Percentiles rank a stretch among this genome's conserved stretches.
These are phyloP conservation scores for Schizotus pectinicornis DNA, from an alignment of 2,888 invertebrate genomes.

Conservation along the genomic window DNA sequence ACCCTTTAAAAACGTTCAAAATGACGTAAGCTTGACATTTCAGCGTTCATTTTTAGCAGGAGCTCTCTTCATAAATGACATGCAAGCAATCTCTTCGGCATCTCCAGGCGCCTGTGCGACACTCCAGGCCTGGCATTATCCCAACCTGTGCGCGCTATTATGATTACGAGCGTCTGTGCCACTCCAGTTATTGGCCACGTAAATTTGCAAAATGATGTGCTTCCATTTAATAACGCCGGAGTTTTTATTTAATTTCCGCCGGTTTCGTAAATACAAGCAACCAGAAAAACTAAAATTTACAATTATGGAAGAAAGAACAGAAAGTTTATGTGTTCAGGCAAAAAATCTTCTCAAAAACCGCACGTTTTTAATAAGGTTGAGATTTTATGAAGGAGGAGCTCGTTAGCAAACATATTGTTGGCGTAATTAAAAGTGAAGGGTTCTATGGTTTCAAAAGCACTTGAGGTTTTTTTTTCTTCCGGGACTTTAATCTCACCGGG, in stretches of 20 bases:
- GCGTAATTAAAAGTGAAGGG: conserved; percentile 25
- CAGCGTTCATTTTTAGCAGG: too few species aligned
- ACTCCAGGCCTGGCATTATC: conserved; percentile 38
- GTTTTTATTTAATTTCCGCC: conserved; percentile 43
- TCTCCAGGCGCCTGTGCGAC: too few species aligned
- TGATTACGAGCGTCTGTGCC: conserved; percentile 46
- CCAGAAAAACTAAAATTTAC: not conserved
- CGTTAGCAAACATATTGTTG: conserved; percentile 27
- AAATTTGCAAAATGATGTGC: conserved; percentile 50
- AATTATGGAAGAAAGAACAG: too few species aligned
- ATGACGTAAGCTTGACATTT: too few species aligned
- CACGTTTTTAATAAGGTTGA: conserved; percentile 15
- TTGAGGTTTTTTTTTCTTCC: conserved; percentile 9
- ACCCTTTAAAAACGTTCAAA: too few species aligned
- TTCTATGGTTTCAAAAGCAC: conserved; percentile 26
- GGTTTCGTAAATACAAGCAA: not conserved
- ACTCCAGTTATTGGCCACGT: conserved; percentile 45
- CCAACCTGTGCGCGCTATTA: conserved; percentile 46
- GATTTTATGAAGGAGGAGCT: conserved; percentile 20
- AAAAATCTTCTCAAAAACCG: conserved; percentile 13
- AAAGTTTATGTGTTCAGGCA: conserved; percentile 2
- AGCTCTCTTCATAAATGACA: too few species aligned
- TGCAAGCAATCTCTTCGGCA: too few species aligned
- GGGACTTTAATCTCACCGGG: not conserved
- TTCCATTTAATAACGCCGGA: conserved; percentile 46